Base-by-base conservation (phyloP, 2,797 vertebrate genomes). In the Nothura maculosa region DNA sequence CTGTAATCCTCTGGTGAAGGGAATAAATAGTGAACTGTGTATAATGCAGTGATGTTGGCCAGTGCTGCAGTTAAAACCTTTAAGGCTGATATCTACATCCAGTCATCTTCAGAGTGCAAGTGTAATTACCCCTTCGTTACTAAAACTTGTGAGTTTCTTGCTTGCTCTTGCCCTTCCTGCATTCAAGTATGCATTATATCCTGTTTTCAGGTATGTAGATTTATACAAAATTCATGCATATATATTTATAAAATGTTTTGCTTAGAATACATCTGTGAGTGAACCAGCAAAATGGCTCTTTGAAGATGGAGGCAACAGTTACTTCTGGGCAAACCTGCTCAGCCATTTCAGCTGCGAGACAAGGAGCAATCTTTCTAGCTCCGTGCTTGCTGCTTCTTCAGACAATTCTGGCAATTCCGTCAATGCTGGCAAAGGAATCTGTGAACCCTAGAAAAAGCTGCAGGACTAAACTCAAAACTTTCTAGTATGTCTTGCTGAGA, bases 271-370 rank as follows among this genome's bases (percentile, higher is more conserved):
- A 17, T 62, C 45, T 83, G 28, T 22, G 30, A 24, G 47, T 8
- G 55, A 62, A 83, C 40, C 62, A 81, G 60, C 45, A 86, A 63
- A 28, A 11, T 10, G 45, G 28, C 32, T 63, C 88, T 88, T 74
- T 27, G 68, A 86, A 86, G 72, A 21, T 24, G 15, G 7, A 19
- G 55, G 60, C 57, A 36, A 4, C 63, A 52, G 47, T 89, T 50
- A 32, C 67, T 72, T 38, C 81, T 77, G 64, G 84, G 52, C 69
- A 64, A 87, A 85, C 86, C 75, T 82, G 76, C 73, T 82, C 15
- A 43, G 61, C 72, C 8, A 1, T 89, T 73, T 85, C 28, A 21
- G 68, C 38, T 48, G 32, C 13, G 70, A 69, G 67, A 62, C 30
- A 4, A 42, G 81, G 50, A 64, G 14, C 42, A 63, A 38, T 25